Evolutionary conservation across 64 coral and sea anemone genomes (phyloP).

Genomic region (Stichodactyla mertensii): DNA sequence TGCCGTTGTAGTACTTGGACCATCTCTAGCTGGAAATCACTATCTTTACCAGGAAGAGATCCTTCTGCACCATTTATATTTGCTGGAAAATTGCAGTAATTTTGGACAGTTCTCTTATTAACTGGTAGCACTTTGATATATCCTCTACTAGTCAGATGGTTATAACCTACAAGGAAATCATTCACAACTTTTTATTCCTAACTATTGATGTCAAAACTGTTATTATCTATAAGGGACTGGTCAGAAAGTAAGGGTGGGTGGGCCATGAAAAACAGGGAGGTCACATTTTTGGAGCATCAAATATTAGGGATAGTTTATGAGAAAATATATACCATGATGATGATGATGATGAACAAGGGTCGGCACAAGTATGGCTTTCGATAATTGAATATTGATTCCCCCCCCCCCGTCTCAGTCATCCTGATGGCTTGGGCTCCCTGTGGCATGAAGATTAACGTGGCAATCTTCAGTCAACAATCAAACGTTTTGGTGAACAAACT

Average conservation of each 20-base stretch:
- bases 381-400: no score
- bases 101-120: not conserved
- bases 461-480: not conserved
- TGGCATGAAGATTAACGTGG: not conserved
- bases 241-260: no score
- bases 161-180: not conserved
- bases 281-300: no score
- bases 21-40: slow-evolving; percentile 7
- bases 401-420: no score
- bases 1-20: not conserved
- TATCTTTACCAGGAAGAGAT: not conserved
- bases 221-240: no score
- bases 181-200: not conserved
- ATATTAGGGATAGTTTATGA: no score
- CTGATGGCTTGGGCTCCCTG: not conserved
- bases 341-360: no score
- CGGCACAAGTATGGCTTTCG: no score
- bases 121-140: not conserved
- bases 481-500: not conserved
- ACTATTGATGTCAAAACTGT: no score
- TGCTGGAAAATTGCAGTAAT: slow-evolving; percentile 13
- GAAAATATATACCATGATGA: no score
- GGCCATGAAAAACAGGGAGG: no score
- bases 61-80: not conserved
- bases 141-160: not conserved